Evolutionary conservation across 1,140 invertebrate species (phyloP).

Genomic region (Rhysida immarginata): DNA sequence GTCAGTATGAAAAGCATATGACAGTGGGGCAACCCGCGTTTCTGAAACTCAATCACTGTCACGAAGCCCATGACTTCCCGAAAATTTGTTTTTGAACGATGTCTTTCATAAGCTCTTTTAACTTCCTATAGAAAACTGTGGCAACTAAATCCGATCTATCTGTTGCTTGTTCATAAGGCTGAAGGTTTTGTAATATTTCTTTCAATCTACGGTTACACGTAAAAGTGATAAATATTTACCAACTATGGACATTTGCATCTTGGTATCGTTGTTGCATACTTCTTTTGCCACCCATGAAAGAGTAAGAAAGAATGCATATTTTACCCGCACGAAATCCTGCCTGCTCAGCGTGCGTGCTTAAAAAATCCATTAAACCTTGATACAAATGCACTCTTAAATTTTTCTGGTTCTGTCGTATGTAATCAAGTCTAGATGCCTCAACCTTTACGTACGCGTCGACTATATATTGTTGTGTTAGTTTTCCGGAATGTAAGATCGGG

Average conservation of each 20-base stretch:
- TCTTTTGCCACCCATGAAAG: slow-evolving; percentile 18
- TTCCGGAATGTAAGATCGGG: slow-evolving; percentile 16
- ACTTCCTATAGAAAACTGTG: slow-evolving; percentile 20
- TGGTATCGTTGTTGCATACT: slow-evolving; percentile 21
- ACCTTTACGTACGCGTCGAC: slow-evolving; percentile 19
- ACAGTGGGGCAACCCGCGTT: slow-evolving; percentile 26
- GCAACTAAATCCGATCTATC: slow-evolving; percentile 21
- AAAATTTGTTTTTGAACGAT: slow-evolving; percentile 16
- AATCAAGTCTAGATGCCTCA: slow-evolving; percentile 16
- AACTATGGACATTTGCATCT: slow-evolving; percentile 24
- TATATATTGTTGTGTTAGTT: slow-evolving; percentile 20
- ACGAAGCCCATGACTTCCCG: slow-evolving; percentile 18
- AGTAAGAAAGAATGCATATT: slow-evolving; percentile 19
- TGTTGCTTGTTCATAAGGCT: slow-evolving; percentile 10
- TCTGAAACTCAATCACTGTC: slow-evolving; percentile 25
- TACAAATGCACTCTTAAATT: slow-evolving; percentile 19
- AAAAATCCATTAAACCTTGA: slow-evolving; percentile 16
- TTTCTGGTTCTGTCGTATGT: slow-evolving; percentile 14
- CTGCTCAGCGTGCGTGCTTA: slow-evolving; percentile 9
- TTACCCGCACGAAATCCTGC: slow-evolving; percentile 8
- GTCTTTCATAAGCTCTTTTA: slow-evolving; percentile 18
- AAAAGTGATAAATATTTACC: slow-evolving; percentile 26
- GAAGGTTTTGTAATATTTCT: slow-evolving; percentile 24
- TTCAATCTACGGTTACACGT: slow-evolving; percentile 20
- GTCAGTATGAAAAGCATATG: slow-evolving; percentile 23